These are phyloP conservation scores for Danio choprae DNA, from an alignment of 2,797 vertebrate genomes.

Conservation along the genomic window DNA sequence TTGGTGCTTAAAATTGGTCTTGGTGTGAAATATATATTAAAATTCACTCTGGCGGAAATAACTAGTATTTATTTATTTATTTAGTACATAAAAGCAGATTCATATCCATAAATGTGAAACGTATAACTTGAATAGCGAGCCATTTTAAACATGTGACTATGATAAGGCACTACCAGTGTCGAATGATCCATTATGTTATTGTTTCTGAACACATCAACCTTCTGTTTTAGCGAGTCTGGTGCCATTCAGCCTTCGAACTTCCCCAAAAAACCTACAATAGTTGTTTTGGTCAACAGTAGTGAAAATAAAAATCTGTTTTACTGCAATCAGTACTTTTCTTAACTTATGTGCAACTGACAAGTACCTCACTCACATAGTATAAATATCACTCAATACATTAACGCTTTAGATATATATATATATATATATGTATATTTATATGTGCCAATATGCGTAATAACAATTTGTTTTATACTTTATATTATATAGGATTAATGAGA, in stretches of 20 bases:
- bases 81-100: constrained; percentile 12
- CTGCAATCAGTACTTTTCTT: constrained; percentile 24
- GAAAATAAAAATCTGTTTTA: background rate
- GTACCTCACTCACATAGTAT: constrained; percentile 43
- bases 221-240: constrained; percentile 12
- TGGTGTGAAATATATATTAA: constrained; percentile 34
- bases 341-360: constrained; percentile 42
- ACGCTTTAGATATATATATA: constrained; percentile 20
- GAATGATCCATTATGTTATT: constrained; percentile 40
- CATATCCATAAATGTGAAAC: constrained; percentile 38
- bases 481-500: constrained; percentile 40
- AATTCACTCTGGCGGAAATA: constrained; percentile 28
- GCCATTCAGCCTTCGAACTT: constrained; percentile 15
- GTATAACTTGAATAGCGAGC: constrained; percentile 17
- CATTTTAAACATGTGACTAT: constrained; percentile 45
- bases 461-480: constrained; percentile 29
- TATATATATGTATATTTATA: constrained; percentile 21
- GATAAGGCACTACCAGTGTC: constrained; percentile 63
- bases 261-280: constrained; percentile 7
- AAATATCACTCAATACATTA: constrained; percentile 45
- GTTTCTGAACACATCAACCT: constrained; percentile 19
- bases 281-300: constrained; percentile 37
- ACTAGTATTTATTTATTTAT: background rate
- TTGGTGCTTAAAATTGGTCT: constrained; percentile 28
- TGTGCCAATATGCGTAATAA: constrained; percentile 36